Conservation (phyloP, 2,888 invertebrate genomes). For the Rhamnusium bicolor region DNA sequence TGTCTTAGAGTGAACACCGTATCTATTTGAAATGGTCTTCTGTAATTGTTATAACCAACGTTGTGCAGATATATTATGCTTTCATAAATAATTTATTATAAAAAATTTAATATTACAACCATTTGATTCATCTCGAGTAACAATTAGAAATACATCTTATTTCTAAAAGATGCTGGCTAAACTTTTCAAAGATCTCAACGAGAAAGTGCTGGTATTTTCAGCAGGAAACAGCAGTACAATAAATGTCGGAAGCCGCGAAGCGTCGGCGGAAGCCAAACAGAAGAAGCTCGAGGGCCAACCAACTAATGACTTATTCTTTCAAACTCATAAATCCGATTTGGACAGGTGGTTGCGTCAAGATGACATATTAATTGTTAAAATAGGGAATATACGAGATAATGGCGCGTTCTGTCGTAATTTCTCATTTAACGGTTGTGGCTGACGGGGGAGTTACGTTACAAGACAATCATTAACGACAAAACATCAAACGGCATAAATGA, state of each 20-base stretch:
- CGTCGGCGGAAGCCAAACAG: constrained; percentile 54
- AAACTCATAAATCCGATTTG: constrained; percentile 62
- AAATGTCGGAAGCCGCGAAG: constrained; percentile 39
- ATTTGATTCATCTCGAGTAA: neutral
- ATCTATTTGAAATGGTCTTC: too few species aligned
- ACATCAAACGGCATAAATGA: constrained; percentile 13
- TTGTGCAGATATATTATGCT: too few species aligned
- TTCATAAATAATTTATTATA: neutral
- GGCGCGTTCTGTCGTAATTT: constrained; percentile 20
- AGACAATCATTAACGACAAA: constrained; percentile 18
- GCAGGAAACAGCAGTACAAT: constrained; percentile 25
- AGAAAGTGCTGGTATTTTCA: constrained; percentile 24
- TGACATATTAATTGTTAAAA: constrained; percentile 47
- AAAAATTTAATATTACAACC: neutral
- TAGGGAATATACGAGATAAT: constrained; percentile 20
- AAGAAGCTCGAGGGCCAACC: constrained; percentile 61
- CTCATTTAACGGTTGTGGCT: constrained; percentile 23
- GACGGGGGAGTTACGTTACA: neutral
- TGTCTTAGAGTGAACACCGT: too few species aligned
- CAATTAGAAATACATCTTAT: neutral
- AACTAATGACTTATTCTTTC: constrained; percentile 65
- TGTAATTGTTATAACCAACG: too few species aligned
- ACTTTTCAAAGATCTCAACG: neutral
- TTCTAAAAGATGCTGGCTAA: neutral
- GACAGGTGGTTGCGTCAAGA: constrained; percentile 59